Conservation (phyloP, 2,113 vertebrate species). For the Prionailurus bengalensis region DNA sequence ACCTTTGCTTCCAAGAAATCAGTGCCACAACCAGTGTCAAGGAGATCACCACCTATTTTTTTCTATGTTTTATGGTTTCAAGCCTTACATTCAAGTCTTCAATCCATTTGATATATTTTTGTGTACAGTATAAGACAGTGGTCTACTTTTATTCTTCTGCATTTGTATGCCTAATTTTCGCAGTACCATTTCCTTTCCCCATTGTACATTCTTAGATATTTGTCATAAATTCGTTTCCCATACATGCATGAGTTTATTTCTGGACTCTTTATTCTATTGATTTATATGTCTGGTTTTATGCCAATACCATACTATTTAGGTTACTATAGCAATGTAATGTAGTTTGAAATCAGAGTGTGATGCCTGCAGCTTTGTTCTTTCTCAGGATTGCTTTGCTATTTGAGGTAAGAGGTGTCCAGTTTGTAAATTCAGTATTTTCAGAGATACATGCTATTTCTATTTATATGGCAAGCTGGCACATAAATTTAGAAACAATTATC, state of each 20-base stretch:
- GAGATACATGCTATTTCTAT: slow-evolving; percentile 21
- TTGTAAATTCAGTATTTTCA: slow-evolving; percentile 5
- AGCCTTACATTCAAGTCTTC: neutral
- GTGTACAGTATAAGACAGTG: neutral
- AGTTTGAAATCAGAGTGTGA: neutral
- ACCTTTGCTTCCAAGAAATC: neutral
- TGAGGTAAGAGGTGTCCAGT: neutral
- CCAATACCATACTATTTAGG: neutral
- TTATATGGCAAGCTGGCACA: neutral
- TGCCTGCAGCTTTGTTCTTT: neutral
- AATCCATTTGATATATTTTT: neutral
- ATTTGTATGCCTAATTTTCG: neutral
- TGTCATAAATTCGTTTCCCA: neutral
- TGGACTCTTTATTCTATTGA: neutral
- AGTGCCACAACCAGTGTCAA: neutral
- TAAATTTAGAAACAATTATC: neutral
- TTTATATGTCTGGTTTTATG: neutral
- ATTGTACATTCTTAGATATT: neutral
- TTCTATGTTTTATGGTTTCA: neutral
- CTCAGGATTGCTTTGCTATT: neutral
- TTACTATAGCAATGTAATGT: neutral
- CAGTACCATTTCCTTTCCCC: neutral
- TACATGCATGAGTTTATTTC: neutral
- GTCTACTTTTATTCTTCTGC: neutral
- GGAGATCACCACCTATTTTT: neutral